Base-by-base conservation (phyloP, 2,797 vertebrate genomes). In the Malurus splendens region DNA sequence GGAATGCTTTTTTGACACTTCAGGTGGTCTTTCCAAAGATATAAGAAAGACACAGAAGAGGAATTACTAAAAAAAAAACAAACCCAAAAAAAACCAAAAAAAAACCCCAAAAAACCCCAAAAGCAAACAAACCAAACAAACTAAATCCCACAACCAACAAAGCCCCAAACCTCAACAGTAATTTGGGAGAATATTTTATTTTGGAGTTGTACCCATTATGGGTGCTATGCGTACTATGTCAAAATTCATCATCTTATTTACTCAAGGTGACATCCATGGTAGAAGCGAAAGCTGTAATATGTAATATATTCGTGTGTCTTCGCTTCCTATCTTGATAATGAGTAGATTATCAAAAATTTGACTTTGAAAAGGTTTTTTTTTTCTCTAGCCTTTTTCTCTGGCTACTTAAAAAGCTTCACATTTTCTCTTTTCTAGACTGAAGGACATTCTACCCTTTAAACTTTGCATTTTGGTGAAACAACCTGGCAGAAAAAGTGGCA, bases 101-200 rank as follows among this genome's bases (percentile, higher is more conserved):
- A 57, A 12, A 9, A 19, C 18, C 18, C 8, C 18, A 18, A 27
- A 18, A 13, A 0, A 7, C 13, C 33, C 20, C 11, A 44, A 27
- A 54, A n/a, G 3, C n/a, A 10, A 38, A 3, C 4, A 28, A 57
- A 10, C 2, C 3, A 33, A 57, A 22, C 42, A 11, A 4, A 33
- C 36, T 36, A 36, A 54, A 3, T 1, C 8, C 5, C 33, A 30
- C 8, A 74, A 25, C 2, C 1, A 10, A 28, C 4, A 56, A 48
- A 9, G 2, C 1, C 28, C 24, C 0, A 57, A 51, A 2, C 2
- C 2, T n/a, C 23, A 67, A 14, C 1, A 67, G 9, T 45, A 59
- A 66, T 66, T 47, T 64, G 19, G 12, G 25, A 70, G 10, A 73
- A 50, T 79, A 71, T 51, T 72, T 44, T 44, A 32, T 85, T 89